Evolutionary conservation across 2,888 invertebrate species (phyloP), one percentile per base, ranked within the genome.

Genomic region (Pseudolycoriella hygida): DNA sequence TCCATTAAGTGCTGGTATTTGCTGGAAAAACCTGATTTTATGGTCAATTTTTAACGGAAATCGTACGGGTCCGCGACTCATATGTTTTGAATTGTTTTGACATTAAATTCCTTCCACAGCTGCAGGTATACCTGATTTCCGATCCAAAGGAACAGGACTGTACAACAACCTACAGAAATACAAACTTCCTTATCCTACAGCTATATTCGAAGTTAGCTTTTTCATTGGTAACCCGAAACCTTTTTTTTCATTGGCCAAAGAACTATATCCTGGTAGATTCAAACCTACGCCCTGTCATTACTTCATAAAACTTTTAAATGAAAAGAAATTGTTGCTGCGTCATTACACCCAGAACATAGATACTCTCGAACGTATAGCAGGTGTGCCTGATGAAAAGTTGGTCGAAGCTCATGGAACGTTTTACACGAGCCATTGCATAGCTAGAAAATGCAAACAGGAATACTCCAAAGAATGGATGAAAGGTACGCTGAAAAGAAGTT

Each of bases 321-420:
- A 90, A 20, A 93, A 94, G 67, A 85, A 78, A 2, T 52, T 81
- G 3, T 60, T 85, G 0, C 61, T 80, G 8, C 72, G 85, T 14
- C 84, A 85, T 60, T 85, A 83, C 55, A 84, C 84, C 0, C 82
- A 96, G 70, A 97, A 97, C 61, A 90, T 97, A 52, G 96, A 97
- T 62, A 88, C 89, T 0, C 61, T 96, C 50, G 96, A 97, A 64
- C 69, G 88, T 51, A 72, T 84, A 3, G 85, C 93, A 8, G 87
- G 85, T 2, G 66, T 97, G 46, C 80, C 83, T 0, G 78, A 73
- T 2, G 82, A 88, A 0, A 88, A 86, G 59, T 64, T 94, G 19
- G 84, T 96, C 0, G 93, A 96, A 62, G 94, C 94, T 2, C 96
- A 97, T 59, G 97, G 97, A 1, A 86, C 90, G 1, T 93, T 94